Percentiles rank a stretch among this genome's conserved stretches.
Conservation (phyloP, 1,140 invertebrate genomes). For the Ceratina japonica region DNA sequence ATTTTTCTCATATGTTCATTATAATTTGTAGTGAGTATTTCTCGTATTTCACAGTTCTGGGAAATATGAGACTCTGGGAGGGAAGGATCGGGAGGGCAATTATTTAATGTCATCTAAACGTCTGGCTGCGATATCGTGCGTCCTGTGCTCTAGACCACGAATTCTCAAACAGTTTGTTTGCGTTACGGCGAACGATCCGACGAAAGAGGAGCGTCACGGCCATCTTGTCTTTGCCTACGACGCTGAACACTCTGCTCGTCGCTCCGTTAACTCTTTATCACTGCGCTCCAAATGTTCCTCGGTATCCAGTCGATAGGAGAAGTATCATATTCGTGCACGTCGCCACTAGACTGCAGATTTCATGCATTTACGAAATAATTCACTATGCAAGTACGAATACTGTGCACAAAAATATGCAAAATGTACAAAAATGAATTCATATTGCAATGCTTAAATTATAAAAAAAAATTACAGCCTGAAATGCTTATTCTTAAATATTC, state of each 20-base stretch:
- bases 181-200: conserved; percentile 68
- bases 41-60: conserved; percentile 11
- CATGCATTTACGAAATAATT: no score
- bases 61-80: conserved; percentile 41
- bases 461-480: no score
- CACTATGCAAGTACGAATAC: no score
- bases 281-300: neutral
- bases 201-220: conserved; percentile 71
- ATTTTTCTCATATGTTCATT: neutral
- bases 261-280: conserved; percentile 8
- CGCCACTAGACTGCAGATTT: no score
- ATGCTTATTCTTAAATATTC: no score
- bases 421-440: no score
- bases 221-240: conserved; percentile 67
- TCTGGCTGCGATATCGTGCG: conserved; percentile 35
- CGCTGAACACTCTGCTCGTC: conserved; percentile 34
- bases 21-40: neutral
- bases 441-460: no score
- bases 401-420: no score
- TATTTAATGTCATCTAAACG: conserved; percentile 43
- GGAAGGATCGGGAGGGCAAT: conserved; percentile 42
- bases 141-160: conserved; percentile 55
- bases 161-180: conserved; percentile 73
- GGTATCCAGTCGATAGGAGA: neutral
- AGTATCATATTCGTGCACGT: neutral